Conservation (phyloP, 2,113 vertebrate genomes). For the Odocoileus hemionus region DNA sequence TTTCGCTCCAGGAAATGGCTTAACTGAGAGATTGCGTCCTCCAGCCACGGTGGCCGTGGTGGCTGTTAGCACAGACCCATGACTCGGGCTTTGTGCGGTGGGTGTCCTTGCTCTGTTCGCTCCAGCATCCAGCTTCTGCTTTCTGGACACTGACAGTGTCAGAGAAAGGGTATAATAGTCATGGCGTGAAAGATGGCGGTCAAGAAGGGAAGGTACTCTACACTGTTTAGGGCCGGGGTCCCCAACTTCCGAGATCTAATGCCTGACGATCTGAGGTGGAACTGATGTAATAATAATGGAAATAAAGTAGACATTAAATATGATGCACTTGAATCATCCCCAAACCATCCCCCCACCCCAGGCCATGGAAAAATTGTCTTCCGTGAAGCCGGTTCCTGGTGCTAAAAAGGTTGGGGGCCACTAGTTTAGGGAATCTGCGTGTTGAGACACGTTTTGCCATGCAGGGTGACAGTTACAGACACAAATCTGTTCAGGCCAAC, state of each 20-base stretch:
- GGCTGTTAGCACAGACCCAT: neutral
- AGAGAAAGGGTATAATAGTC: neutral
- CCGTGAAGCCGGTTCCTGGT: neutral
- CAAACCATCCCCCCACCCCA: neutral
- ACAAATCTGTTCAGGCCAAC: neutral
- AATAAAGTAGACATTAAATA: neutral
- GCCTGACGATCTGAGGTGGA: neutral
- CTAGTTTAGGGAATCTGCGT: neutral
- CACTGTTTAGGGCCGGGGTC: neutral
- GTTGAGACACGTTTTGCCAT: neutral
- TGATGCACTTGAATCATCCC: neutral
- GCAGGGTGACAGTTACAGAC: neutral
- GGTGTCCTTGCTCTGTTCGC: neutral
- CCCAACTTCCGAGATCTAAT: neutral
- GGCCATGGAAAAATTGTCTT: neutral
- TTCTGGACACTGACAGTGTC: neutral
- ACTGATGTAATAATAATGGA: neutral
- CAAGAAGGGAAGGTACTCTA: neutral
- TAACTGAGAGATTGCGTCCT: neutral
- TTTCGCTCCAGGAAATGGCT: conserved; percentile 55
- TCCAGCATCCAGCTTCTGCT: neutral
- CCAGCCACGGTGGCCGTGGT: neutral
- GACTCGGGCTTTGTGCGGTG: neutral
- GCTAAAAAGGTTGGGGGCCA: neutral
- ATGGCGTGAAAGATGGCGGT: neutral